phyloP scores from a whole-genome alignment of 2,888 invertebrate species.

The Sesia apiformis region DNA sequence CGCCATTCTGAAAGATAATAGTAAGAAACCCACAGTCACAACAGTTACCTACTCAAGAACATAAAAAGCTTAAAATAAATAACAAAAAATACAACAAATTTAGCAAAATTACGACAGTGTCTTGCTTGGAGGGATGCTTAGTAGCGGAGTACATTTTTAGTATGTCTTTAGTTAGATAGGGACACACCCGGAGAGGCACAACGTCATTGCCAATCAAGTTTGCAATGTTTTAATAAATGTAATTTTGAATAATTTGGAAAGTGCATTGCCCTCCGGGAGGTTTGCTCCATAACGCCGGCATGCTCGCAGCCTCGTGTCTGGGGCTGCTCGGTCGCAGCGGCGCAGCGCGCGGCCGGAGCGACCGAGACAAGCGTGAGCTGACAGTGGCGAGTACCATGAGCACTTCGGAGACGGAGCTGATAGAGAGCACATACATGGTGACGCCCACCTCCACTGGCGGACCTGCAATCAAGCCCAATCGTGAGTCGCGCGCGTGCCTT shows the following conservation, averaged over 20 bases:
- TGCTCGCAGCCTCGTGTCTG: constrained; percentile 74
- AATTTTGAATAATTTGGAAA: constrained; percentile 9
- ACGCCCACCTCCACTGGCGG: constrained; percentile 98
- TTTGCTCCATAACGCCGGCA: constrained; percentile 67
- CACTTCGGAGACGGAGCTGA: constrained; percentile 98
- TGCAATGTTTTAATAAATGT: not conserved
- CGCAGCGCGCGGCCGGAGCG: constrained; percentile 42
- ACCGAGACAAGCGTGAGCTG: constrained; percentile 69
- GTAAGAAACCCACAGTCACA: constrained; percentile 47
- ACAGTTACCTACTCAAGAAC: constrained; percentile 50
- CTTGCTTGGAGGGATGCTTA: constrained; percentile 42
- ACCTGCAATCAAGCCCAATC: constrained; percentile 84
- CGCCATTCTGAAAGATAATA: constrained; percentile 33
- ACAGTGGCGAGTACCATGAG: constrained; percentile 88
- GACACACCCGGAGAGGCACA: constrained; percentile 44
- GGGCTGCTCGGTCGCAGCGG: constrained; percentile 70
- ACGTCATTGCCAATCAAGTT: not conserved
- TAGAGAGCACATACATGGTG: constrained; percentile 98
- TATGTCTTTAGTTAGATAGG: constrained; percentile 28
- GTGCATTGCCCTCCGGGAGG: constrained; percentile 42
- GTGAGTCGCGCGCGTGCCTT: constrained; percentile 52
- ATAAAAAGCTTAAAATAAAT: constrained; percentile 51
- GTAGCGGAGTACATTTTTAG: constrained; percentile 40
- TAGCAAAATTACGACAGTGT: constrained; percentile 40
- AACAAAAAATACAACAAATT: constrained; percentile 28